Base-by-base conservation (phyloP, 2,888 invertebrate species). In the Pomacea canaliculata region DNA sequence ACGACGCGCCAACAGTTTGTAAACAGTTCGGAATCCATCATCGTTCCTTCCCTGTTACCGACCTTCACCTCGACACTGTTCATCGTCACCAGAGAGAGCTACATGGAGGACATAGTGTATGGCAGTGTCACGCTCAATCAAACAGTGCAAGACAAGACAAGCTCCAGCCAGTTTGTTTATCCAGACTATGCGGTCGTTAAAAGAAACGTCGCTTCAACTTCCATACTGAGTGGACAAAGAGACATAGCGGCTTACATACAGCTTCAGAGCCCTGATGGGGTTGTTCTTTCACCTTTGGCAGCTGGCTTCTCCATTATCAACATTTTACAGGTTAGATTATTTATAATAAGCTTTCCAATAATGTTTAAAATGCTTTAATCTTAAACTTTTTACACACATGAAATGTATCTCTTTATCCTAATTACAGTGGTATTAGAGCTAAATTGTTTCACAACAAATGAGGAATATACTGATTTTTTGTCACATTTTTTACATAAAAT, bases 1-100 rank as follows among this genome's bases (percentile, higher is more conserved):
- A 73, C 66, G 0, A 70, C 73, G 1, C 23, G 56, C 7, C 51
- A 13, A 2, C 77, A 77, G 73, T 73, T 60, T 56, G 19, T 66
- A 37, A 27, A 65, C n/a, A 56, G 60, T 16, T 18, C 10, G 16
- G 4, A 23, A 63, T 16, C 3, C 16, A 67, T 59, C 10, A 16
- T 74, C 13, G 19, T 62, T 8, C 74, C 69, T 1, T 18, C 1
- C 51, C 49, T 63, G 27, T 23, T 12, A 12, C 63, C 23, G 23
- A 23, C 4, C 63, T 4, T 63, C 23, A 23, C n/a, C 16, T 63
- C n/a, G 10, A 13, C 37, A 2, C 59, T 73, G 56, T 1, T 73
- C 56, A 46, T 65, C 4, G 67, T 73, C 56, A 27, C 48, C 18
- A 66, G 65, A 7, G n/a, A 68, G 9, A 73, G 66, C 19, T 3